Percentiles rank a stretch among this genome's conserved stretches.
Conservation (phyloP, 2,797 vertebrate species). For the Adrianichthys oophorus region DNA sequence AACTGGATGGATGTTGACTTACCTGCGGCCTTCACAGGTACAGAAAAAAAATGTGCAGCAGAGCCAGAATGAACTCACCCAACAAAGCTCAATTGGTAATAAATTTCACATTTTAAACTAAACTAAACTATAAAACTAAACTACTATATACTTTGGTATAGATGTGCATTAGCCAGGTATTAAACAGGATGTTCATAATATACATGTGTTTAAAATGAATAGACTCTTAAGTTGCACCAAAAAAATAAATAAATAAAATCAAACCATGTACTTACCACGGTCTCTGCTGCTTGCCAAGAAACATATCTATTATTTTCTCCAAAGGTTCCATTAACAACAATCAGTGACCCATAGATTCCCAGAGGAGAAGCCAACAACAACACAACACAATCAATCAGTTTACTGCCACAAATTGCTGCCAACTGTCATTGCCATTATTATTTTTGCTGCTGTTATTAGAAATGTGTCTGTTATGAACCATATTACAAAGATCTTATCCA, state of each 20-base stretch:
- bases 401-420: slow-evolving; percentile 39
- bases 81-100: too few species aligned
- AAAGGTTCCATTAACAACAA: slow-evolving; percentile 57
- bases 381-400: slow-evolving; percentile 56
- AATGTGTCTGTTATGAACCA: slow-evolving; percentile 31
- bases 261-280: slow-evolving; percentile 25
- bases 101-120: too few species aligned
- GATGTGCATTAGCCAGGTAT: too few species aligned
- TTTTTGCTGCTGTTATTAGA: slow-evolving; percentile 43
- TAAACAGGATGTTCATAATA: too few species aligned
- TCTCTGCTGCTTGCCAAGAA: slow-evolving; percentile 38
- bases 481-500: slow-evolving; percentile 53
- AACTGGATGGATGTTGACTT: slow-evolving; percentile 44
- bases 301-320: slow-evolving; percentile 45
- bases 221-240: too few species aligned
- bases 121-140: too few species aligned
- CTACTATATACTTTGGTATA: too few species aligned
- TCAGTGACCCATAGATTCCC: slow-evolving; percentile 51
- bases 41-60: background rate
- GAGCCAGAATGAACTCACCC: slow-evolving; percentile 7
- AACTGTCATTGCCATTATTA: slow-evolving; percentile 46
- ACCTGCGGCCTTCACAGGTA: slow-evolving; percentile 22
- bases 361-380: slow-evolving; percentile 60
- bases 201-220: too few species aligned
- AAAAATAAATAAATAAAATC: background rate